These are phyloP conservation scores for Meiosimyza decipiens DNA, from an alignment of 2,888 invertebrate species.

Conservation along the genomic window DNA sequence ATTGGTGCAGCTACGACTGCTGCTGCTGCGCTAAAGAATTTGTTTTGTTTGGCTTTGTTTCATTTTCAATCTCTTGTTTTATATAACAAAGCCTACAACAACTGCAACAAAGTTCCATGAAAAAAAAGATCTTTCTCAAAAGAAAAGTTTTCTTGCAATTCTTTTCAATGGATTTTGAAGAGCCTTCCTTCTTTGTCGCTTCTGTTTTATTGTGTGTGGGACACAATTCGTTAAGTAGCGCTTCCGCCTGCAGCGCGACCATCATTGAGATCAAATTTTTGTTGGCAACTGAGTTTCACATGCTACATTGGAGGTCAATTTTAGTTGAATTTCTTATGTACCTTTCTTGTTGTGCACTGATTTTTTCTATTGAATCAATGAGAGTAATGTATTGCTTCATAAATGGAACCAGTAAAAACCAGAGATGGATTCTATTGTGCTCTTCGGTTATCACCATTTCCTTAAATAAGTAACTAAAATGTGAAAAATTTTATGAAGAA, in stretches of 20 bases:
- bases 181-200: conserved; percentile 4
- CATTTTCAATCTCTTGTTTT: no score
- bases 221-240: not conserved
- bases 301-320: conserved; percentile 10
- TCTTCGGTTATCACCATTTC: no score
- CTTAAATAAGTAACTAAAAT: no score
- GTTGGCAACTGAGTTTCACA: conserved; percentile 15
- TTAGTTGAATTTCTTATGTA: not conserved
- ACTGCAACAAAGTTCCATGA: not conserved
- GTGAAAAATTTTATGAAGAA: no score
- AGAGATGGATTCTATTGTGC: no score
- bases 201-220: not conserved
- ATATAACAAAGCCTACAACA: not conserved
- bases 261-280: conserved; percentile 2
- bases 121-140: not conserved
- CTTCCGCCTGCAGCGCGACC: not conserved
- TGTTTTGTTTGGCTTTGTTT: not conserved
- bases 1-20: no score
- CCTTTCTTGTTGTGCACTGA: not conserved
- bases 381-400: no score
- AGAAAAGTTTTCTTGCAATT: conserved; percentile 4
- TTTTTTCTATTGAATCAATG: not conserved
- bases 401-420: no score
- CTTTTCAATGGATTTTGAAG: conserved; percentile 16
- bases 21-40: conserved; percentile 11